Evolutionary conservation across 2,888 invertebrate species (phyloP).

Genomic region (Arrhopalites spinosus): DNA sequence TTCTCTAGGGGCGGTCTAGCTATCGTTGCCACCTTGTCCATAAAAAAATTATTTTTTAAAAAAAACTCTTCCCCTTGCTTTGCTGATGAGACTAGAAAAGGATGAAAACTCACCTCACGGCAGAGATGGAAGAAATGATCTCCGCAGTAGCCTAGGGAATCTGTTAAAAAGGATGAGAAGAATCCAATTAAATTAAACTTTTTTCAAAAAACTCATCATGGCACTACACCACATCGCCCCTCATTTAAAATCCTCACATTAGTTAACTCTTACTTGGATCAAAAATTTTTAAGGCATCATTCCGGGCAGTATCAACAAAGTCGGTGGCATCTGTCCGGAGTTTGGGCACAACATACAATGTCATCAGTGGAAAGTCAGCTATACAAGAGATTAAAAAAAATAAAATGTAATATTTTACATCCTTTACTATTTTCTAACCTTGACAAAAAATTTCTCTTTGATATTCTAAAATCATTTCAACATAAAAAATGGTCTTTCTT

Average conservation of each 20-base stretch:
- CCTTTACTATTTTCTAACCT: too few relatives aligned
- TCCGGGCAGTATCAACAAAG: constrained; percentile 83
- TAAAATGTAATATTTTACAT: too few relatives aligned
- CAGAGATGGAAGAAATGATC: constrained; percentile 86
- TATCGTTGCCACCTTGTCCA: constrained; percentile 75
- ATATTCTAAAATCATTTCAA: neutral
- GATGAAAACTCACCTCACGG: constrained; percentile 65
- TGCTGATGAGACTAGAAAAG: too few relatives aligned
- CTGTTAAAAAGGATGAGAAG: too few relatives aligned
- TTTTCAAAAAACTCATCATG: too few relatives aligned
- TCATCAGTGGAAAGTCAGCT: constrained; percentile 91
- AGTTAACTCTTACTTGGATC: constrained; percentile 80
- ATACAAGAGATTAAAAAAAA: constrained; percentile 9
- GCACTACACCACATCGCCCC: too few relatives aligned
- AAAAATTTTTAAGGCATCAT: constrained; percentile 82
- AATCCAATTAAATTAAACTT: too few relatives aligned
- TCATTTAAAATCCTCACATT: too few relatives aligned
- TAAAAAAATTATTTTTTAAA: too few relatives aligned
- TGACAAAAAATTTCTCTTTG: too few relatives aligned
- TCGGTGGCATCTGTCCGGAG: constrained; percentile 81
- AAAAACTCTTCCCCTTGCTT: too few relatives aligned
- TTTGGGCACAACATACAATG: constrained; percentile 87
- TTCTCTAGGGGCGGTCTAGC: constrained; percentile 84
- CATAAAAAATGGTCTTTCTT: too few relatives aligned
- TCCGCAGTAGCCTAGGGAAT: constrained; percentile 74